Base-by-base conservation (phyloP, 2,888 invertebrate species). In the Apocheima hispidaria region DNA sequence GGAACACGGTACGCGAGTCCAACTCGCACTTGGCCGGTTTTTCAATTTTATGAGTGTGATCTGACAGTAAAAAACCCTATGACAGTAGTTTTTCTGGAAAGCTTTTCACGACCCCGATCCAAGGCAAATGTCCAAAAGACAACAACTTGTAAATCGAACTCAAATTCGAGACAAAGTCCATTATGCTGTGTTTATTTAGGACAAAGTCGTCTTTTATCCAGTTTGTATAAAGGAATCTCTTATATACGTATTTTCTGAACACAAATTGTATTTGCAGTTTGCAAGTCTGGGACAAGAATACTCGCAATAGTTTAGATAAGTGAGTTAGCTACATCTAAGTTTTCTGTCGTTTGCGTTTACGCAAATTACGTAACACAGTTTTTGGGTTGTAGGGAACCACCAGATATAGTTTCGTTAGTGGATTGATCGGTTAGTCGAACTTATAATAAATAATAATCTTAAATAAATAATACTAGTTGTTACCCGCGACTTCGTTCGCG, bases 101-200 rank as follows among this genome's bases (percentile, higher is more conserved):
- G 28, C 40, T 51, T 51, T 51, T 40, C 43, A 60, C 68, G 68
- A 62, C 66, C 66, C 43, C 65, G 1, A 66, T 69, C 55, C 65
- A 69, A 57, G 55, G 46, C 58, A 43, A 54, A 44, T 65, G 54
- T 43, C 62, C 50, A 44, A 53, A 64, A 58, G 58, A 63, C 53
- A 63, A 52, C 57, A 63, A 53, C 35, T 50, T 55, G 60, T 50
- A 53, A 62, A 46, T 38, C 50, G 33, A 57, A 55, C 38, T 23
- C 35, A 56, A 43, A 54, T 65, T 53, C 59, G 52, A 51, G 65
- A 63, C 61, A 62, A 63, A 62, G 55, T 66, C 66, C 60, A 62
- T 69, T 66, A 64, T 65, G 63, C 65, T 63, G 48, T 69, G 57
- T 69, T 69, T 63, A 65, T 63, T 63, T 69, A 69, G 66, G 69